Base-by-base conservation (phyloP, 2,888 invertebrate genomes). In the Polietes domitor region DNA sequence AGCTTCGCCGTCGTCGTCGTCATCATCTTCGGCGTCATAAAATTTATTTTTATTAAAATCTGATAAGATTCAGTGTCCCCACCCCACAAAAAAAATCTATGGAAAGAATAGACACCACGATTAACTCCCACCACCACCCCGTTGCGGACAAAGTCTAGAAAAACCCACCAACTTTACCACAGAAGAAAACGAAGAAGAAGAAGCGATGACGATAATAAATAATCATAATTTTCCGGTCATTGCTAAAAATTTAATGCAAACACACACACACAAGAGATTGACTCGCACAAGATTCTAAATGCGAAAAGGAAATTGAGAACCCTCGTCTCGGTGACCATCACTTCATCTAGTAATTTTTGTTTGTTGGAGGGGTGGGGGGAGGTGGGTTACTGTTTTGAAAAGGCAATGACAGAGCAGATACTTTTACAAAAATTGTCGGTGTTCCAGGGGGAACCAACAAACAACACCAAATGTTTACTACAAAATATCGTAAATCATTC, bases 201-300 rank as follows among this genome's bases (percentile, higher is more conserved):
- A 43, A 21, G 43, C 7, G 32, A 28, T 53, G 58, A 71, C 61
- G 82, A 83, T 85, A 85, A 87, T 86, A 86, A 87, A 87, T 87
- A 87, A 82, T 89, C 88, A 91, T 90, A 90, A 90, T 91, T 91
- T 90, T 91, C 90, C 90, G 90, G 90, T 89, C 90, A 89, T 88
- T 90, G 90, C 88, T 88, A 86, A 87, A 88, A 71, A 65, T 77
- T 76, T 43, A 68, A 58, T 74, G 53, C 70, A 74, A 58, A 77
- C 53, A 47, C 41, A 55, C 37, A 53, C 24, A 21, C n/a, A 24
- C 53, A 3, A 15, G 12, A 37, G 12, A 41, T 10, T 19, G 37
- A 12, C 37, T 32, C 0, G 12, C 37, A 3, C 19, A 37, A 55
- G 37, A 73, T 73, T 73, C 73, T 61, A 73, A 61, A 73, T 17